phyloP scores from a whole-genome alignment of 2,888 invertebrate genomes.

The Coenonympha arcania region DNA sequence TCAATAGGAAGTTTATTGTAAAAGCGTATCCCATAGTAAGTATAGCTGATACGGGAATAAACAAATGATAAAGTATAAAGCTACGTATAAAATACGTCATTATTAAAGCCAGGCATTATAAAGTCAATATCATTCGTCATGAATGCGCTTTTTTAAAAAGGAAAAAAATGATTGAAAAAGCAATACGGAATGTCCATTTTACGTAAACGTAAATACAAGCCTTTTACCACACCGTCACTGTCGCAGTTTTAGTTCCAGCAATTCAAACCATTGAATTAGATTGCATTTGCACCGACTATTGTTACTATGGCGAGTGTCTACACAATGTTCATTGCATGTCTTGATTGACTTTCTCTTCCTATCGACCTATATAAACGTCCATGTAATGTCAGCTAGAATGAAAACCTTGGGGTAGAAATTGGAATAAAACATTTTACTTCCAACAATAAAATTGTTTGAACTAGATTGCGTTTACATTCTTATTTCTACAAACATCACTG shows the following conservation, averaged over 20 bases:
- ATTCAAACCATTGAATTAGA: neutral
- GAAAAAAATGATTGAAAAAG: too few species aligned
- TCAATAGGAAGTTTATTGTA: too few species aligned
- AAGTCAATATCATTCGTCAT: too few species aligned
- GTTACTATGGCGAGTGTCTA: slow-evolving; percentile 2
- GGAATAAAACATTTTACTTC: slow-evolving; percentile 12
- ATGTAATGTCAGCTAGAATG: slow-evolving; percentile 21
- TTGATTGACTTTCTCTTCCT: slow-evolving; percentile 15
- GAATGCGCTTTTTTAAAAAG: too few species aligned
- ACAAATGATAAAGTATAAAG: neutral
- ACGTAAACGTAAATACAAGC: neutral
- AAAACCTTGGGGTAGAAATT: slow-evolving; percentile 10
- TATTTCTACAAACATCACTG: neutral
- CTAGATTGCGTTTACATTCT: neutral
- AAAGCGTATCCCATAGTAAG: too few species aligned
- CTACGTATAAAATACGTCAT: too few species aligned
- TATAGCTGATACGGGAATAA: neutral
- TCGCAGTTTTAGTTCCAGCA: neutral
- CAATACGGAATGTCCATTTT: neutral
- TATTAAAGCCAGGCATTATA: too few species aligned
- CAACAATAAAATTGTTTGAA: slow-evolving; percentile 4
- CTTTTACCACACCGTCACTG: neutral
- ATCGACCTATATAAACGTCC: slow-evolving; percentile 14
- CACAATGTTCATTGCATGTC: slow-evolving; percentile 16
- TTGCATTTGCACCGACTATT: slow-evolving; percentile 2